A percentile compares a stretch with the other conserved stretches of the same genome.
phyloP scores from a whole-genome alignment of 2,888 invertebrate species.

The Hoplodrina ambigua region DNA sequence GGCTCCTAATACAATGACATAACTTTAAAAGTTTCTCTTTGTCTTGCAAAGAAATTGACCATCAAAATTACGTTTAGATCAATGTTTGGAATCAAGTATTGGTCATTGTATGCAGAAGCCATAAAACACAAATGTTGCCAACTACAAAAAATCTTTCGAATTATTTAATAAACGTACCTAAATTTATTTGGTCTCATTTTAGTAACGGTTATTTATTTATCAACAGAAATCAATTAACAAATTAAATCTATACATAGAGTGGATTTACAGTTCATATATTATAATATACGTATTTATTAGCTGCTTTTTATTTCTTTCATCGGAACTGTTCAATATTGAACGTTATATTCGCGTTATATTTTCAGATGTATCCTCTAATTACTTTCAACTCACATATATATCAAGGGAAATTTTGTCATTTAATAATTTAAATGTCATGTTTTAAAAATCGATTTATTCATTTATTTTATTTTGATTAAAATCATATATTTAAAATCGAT shows the following conservation, averaged over 20 bases:
- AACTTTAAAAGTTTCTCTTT: background rate
- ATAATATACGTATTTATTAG: slow-evolving; percentile 24
- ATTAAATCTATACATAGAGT: slow-evolving; percentile 63
- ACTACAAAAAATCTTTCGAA: slow-evolving; percentile 75
- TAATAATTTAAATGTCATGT: slow-evolving; percentile 10
- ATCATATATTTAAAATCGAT: slow-evolving; percentile 20
- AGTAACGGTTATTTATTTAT: slow-evolving; percentile 84
- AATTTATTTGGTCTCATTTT: slow-evolving; percentile 90
- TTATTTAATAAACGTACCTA: slow-evolving; percentile 83
- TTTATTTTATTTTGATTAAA: slow-evolving; percentile 28
- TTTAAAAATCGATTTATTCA: slow-evolving; percentile 22
- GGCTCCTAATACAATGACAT: slow-evolving; percentile 22
- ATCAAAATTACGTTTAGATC: background rate
- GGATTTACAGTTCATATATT: slow-evolving; percentile 54
- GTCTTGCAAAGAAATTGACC: background rate
- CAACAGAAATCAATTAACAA: slow-evolving; percentile 74
- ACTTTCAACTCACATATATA: slow-evolving; percentile 20
- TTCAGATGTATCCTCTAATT: slow-evolving; percentile 29
- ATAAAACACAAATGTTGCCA: slow-evolving; percentile 78
- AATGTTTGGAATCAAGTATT: background rate
- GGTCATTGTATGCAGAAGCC: slow-evolving; percentile 34
- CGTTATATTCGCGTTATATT: slow-evolving; percentile 9
- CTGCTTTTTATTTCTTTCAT: slow-evolving; percentile 12
- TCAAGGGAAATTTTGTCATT: slow-evolving; percentile 17
- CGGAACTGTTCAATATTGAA: slow-evolving; percentile 22